phyloP scores from a whole-genome alignment of 2,797 vertebrate genomes.

The Heteromormyrus szaboi region DNA sequence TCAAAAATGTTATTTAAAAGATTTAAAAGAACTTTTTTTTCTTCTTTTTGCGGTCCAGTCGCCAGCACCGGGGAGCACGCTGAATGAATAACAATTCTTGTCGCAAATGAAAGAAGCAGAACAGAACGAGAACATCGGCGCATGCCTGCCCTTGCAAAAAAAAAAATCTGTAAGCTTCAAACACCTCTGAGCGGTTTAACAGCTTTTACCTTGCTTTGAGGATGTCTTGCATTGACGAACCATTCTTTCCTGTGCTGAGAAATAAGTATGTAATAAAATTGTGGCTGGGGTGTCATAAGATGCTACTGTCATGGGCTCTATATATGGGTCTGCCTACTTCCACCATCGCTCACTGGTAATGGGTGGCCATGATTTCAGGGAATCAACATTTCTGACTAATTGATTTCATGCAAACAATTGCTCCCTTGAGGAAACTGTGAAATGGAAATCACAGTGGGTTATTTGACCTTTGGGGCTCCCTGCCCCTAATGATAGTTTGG shows the following conservation, averaged over 20 bases:
- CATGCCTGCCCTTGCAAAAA: neutral
- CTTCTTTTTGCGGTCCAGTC: neutral
- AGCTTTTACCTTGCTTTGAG: neutral
- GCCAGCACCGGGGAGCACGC: neutral
- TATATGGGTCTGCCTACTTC: neutral
- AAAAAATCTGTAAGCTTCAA: neutral
- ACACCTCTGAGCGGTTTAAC: neutral
- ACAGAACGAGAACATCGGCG: neutral
- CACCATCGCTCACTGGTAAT: neutral
- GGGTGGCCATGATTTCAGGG: neutral
- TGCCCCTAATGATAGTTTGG: neutral
- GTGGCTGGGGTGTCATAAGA: neutral
- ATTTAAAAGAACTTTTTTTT: neutral
- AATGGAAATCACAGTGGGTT: neutral
- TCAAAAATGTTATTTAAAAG: neutral
- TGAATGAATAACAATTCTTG: neutral
- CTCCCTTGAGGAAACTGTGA: neutral
- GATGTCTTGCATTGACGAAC: neutral
- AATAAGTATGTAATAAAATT: neutral
- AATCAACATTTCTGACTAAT: neutral
- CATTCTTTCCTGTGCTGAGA: neutral
- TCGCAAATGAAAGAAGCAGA: neutral
- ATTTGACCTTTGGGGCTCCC: neutral
- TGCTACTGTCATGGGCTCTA: neutral
- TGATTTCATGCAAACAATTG: conserved; percentile 1